Base-by-base conservation (phyloP, 1,140 invertebrate species). In the Drosophila mauritiana region DNA sequence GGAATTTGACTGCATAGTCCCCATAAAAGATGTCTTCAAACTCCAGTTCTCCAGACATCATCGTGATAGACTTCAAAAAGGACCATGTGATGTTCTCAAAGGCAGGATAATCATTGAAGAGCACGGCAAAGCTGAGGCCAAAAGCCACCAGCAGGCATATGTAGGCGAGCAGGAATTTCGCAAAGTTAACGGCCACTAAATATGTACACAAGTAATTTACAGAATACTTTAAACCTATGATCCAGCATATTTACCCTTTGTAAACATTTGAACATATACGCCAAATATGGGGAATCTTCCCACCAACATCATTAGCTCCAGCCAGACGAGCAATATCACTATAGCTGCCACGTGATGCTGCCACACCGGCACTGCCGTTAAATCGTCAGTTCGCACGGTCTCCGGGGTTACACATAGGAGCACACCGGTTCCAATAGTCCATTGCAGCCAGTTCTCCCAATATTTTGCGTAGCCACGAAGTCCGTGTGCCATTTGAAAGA, bases 41-140 rank as follows among this genome's bases (percentile, higher is more conserved):
- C 89, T 97, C 96, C 31, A 97, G 91, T 85, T 97, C 96, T 0
- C 97, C 97, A 0, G 96, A 96, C 96, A 98, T 97, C 97, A 98
- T 97, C 45, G 97, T 96, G 3, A 97, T 94, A 0, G 96, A 96
- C 93, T 97, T 97, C 0, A 97, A 90, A 0, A 97, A 80, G 0
- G 94, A 94, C 91, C 90, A 91, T 0, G 89, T 70, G 6, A 96
- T 93, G 73, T 95, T 93, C 40, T 92, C 92, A 83, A 97, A 97
- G 0, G 96, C 94, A 4, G 94, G 94, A 78, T 96, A 96, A 68
- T 96, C 95, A 17, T 95, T 95, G 83, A 97, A 97, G 7, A 97
- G 92, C 12, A 97, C 96, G 15, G 95, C 95, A 80, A 97, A 97
- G 25, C 95, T 95, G 4, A 97, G 82, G 0, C 95, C 95, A 88